Evolutionary conservation across 2,888 invertebrate species (phyloP).

Genomic region (Sussaba pulchella): DNA sequence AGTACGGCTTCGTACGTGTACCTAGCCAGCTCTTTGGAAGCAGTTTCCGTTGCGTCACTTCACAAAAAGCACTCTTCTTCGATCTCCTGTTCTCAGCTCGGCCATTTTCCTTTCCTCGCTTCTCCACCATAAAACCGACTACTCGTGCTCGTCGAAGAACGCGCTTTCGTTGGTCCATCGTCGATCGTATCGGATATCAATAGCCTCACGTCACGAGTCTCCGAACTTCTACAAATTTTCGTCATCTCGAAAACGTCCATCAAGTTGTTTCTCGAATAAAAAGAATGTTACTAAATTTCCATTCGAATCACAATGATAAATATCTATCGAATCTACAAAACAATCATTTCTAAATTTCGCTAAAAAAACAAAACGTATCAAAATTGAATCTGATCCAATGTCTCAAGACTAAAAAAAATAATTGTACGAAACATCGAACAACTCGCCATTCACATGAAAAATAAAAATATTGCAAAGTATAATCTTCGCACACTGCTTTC

Average conservation of each 20-base stretch:
- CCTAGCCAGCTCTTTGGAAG: constrained; percentile 40
- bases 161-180: constrained; percentile 65
- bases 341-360: no score
- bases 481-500: no score
- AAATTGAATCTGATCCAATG: no score
- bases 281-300: no score
- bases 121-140: constrained; percentile 34
- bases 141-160: constrained; percentile 55
- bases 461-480: no score
- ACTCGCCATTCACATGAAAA: no score
- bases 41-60: constrained; percentile 53
- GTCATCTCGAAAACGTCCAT: background rate
- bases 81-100: constrained; percentile 61
- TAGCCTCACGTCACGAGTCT: constrained; percentile 25
- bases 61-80: constrained; percentile 59
- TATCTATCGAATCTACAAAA: no score
- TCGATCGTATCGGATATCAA: constrained; percentile 68
- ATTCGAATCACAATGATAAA: no score
- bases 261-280: background rate
- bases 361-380: no score
- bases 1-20: constrained; percentile 20
- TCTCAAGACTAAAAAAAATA: no score
- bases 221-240: background rate
- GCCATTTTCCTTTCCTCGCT: constrained; percentile 62
- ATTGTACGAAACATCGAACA: no score